Evolutionary conservation across 2,888 invertebrate genomes (phyloP).

Genomic region (Epiblema foenella): DNA sequence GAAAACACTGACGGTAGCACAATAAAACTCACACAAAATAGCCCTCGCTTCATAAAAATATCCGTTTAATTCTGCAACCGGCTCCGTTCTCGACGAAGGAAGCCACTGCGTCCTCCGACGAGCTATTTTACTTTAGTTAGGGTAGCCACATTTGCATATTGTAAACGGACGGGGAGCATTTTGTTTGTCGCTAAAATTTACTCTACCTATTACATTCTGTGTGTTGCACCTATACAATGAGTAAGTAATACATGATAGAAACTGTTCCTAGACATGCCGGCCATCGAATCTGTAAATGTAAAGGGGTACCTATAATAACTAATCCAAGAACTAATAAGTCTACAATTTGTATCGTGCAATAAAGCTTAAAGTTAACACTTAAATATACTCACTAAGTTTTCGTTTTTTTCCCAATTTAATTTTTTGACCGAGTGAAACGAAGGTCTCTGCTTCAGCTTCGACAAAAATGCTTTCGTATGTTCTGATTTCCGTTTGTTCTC

Average conservation of each 20-base stretch:
- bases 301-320: not conserved
- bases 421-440: too few species aligned
- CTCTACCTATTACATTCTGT: not conserved
- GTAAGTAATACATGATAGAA: not conserved
- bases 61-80: conserved; percentile 40
- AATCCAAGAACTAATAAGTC: not conserved
- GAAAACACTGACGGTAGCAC: conserved; percentile 29
- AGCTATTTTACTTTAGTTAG: conserved; percentile 35
- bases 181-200: not conserved
- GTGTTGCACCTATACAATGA: not conserved
- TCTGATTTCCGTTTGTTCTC: too few species aligned
- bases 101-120: conserved; percentile 29
- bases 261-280: not conserved
- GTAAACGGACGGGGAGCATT: conserved; percentile 10
- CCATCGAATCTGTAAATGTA: not conserved
- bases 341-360: too few species aligned
- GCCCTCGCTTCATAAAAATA: conserved; percentile 36
- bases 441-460: too few species aligned
- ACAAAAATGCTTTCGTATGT: too few species aligned
- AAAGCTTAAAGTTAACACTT: too few species aligned
- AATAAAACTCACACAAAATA: conserved; percentile 35
- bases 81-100: conserved; percentile 20
- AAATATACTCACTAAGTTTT: too few species aligned
- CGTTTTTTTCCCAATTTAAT: too few species aligned
- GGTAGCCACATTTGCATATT: conserved; percentile 40